Evolutionary conservation across 1,140 invertebrate genomes (phyloP).

Genomic region (Leptinotarsa defecta): DNA sequence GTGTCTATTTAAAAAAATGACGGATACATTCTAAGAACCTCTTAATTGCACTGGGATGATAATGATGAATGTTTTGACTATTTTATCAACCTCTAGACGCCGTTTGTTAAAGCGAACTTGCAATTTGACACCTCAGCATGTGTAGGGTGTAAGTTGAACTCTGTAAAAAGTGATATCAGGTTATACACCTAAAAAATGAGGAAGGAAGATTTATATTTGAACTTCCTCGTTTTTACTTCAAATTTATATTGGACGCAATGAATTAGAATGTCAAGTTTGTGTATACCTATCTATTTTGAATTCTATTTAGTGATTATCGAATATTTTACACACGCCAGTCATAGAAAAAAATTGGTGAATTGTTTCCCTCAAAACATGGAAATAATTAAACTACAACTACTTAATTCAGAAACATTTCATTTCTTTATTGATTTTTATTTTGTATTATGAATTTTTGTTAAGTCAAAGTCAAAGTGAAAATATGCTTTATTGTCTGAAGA

Average conservation of each 20-base stretch:
- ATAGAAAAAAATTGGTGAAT: too few species aligned
- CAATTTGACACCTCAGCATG: slow-evolving; percentile 5
- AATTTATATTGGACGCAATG: background rate
- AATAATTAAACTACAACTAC: too few species aligned
- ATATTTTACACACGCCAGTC: too few species aligned
- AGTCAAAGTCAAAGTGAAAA: too few species aligned
- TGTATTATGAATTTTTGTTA: too few species aligned
- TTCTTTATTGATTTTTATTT: too few species aligned
- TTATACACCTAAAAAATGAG: slow-evolving; percentile 1
- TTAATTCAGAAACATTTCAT: too few species aligned
- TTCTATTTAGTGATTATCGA: too few species aligned
- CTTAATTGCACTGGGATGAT: background rate
- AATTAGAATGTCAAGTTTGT: background rate
- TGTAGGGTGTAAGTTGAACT: background rate
- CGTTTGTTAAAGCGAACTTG: background rate
- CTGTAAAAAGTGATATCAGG: slow-evolving; percentile 8
- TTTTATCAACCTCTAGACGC: background rate
- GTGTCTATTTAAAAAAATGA: slow-evolving; percentile 4
- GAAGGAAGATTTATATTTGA: background rate
- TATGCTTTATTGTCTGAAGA: too few species aligned
- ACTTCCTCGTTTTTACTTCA: background rate
- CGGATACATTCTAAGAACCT: background rate
- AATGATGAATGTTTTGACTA: background rate
- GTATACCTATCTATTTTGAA: too few species aligned
- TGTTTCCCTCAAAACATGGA: too few species aligned